Evolutionary conservation across 2,888 invertebrate species (phyloP), one percentile per base, ranked within the genome.

Genomic region (Zaprionus obscuricornis): DNA sequence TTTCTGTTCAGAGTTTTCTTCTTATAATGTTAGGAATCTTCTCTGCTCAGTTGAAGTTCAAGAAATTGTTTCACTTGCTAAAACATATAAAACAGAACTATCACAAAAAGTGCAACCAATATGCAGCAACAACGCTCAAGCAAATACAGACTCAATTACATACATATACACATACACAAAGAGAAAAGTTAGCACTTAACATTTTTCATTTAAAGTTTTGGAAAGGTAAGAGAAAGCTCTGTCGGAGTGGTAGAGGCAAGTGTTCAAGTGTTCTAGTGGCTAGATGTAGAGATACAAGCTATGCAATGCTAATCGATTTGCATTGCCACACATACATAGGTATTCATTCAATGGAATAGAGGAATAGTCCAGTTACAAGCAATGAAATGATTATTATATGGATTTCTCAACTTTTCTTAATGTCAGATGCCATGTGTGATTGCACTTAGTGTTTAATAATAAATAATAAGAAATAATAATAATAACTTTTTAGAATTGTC

Each of bases 201-300:
- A 74, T 79, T 79, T 78, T 82, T 74, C 74, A 82, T 82, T 79
- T 79, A 82, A 79, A 82, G 82, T 79, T 79, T 65, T 67, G 60
- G 60, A 66, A 81, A 64, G 75, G 71, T 57, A 54, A n/a, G n/a
- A n/a, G n/a, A n/a, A n/a, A n/a, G 42, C 10, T 24, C 24, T 5
- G 17, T 5, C 17, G 1, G 17, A 17, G 17, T 14, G 14, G 47
- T 1, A 5, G 27, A n/a, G 17, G 17, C n/a, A 20, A 20, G 43
- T 8, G 8, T 2, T 18, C 16, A 2, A 22, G n/a, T 6, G 11
- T 16, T 24, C 6, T n/a, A 39, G 24, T 8, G 4, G 29, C 20
- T n/a, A 33, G 36, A 31, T 13, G 29, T 18, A 16, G 50, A 18
- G 7, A 29, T 26, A 2, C 10, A 16, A 16, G 40, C 71, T 71